Conservation (phyloP, 1,140 invertebrate genomes). For the Leptopilina clavipes region DNA sequence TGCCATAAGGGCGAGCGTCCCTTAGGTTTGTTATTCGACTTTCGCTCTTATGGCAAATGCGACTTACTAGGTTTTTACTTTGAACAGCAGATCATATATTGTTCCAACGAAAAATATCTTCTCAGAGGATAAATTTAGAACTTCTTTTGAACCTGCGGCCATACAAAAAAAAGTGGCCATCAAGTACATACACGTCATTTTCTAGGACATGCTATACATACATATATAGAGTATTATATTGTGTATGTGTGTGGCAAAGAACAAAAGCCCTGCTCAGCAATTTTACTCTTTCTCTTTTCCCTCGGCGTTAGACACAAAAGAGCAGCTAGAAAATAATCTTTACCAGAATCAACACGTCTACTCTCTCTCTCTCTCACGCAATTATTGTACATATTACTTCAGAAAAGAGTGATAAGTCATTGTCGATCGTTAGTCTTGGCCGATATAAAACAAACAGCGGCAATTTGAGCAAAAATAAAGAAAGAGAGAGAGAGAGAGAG, state of each 20-base stretch:
- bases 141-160: too few species aligned
- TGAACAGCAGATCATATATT: too few species aligned
- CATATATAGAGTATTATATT: too few species aligned
- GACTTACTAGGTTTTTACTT: too few species aligned
- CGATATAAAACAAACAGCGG: slow-evolving; percentile 32
- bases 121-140: too few species aligned
- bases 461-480: slow-evolving; percentile 6
- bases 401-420: slow-evolving; percentile 25
- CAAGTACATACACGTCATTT: background rate
- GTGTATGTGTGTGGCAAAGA: background rate
- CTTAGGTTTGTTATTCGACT: too few species aligned
- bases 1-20: too few species aligned
- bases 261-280: slow-evolving; percentile 6
- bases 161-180: slow-evolving; percentile 2
- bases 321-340: background rate
- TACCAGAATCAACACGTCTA: slow-evolving; percentile 11
- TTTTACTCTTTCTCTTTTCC: background rate
- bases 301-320: background rate
- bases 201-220: background rate
- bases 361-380: background rate
- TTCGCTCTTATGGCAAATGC: too few species aligned
- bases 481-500: background rate
- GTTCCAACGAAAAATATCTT: too few species aligned
- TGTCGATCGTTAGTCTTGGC: slow-evolving; percentile 1
- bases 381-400: background rate